These are phyloP conservation scores for Hippolais icterina DNA, from an alignment of 2,113 vertebrate genomes.

Conservation along the genomic window DNA sequence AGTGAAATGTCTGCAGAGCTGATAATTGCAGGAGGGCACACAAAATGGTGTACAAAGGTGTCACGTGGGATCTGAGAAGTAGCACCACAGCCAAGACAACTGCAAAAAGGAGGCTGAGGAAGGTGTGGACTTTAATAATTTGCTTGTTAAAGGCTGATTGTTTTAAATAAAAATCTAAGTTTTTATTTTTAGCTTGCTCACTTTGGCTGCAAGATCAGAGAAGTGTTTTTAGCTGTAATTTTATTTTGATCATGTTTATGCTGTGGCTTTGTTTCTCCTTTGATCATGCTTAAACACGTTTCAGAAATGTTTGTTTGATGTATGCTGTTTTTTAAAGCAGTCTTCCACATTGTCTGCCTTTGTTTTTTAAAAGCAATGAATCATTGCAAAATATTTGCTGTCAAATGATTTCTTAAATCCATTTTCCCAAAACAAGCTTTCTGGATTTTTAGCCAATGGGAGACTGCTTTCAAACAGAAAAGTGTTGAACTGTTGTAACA, in stretches of 20 bases:
- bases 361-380: neutral
- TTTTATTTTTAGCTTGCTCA: constrained; percentile 63
- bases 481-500: neutral
- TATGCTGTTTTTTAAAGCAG: constrained; percentile 36
- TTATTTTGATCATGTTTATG: constrained; percentile 66
- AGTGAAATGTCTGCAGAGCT: constrained; percentile 65
- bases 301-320: constrained; percentile 70
- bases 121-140: constrained; percentile 38
- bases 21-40: constrained; percentile 63
- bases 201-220: constrained; percentile 66
- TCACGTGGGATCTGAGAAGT: constrained; percentile 40
- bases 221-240: constrained; percentile 51
- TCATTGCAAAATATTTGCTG: constrained; percentile 6
- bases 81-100: constrained; percentile 25
- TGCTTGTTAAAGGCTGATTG: constrained; percentile 25
- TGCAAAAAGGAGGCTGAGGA: constrained; percentile 27
- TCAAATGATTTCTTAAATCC: constrained; percentile 27
- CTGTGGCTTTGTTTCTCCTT: constrained; percentile 63
- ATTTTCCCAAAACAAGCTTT: constrained; percentile 14
- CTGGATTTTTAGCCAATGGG: neutral
- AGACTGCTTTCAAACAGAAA: neutral
- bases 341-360: constrained; percentile 2
- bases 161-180: constrained; percentile 23
- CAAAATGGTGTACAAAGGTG: constrained; percentile 39
- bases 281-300: constrained; percentile 71